Evolutionary conservation across 2,113 vertebrate species (phyloP).

Genomic region (Poecile atricapillus): DNA sequence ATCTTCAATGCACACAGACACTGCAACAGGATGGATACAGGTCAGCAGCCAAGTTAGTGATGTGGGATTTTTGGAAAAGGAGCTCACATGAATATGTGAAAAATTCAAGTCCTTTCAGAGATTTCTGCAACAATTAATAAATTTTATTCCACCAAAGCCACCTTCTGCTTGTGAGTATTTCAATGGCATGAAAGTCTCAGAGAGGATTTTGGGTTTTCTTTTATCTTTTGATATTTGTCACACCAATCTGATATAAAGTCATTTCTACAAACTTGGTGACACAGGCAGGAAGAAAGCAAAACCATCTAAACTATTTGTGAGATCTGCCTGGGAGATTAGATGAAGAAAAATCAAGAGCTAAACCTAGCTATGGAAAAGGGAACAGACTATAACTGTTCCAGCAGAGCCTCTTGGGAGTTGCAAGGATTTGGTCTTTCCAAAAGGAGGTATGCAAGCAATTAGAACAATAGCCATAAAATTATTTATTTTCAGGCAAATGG

Average conservation of each 20-base stretch:
- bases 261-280: neutral
- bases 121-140: neutral
- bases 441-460: neutral
- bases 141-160: neutral
- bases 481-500: neutral
- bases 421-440: neutral
- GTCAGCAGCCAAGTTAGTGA: neutral
- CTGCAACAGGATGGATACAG: rapidly evolving
- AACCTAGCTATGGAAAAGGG: neutral
- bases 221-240: neutral
- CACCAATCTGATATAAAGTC: neutral
- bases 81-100: neutral
- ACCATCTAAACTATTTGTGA: neutral
- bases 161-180: neutral
- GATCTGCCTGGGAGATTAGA: neutral
- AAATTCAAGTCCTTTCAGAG: neutral
- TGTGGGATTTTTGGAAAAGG: neutral
- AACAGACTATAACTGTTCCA: neutral
- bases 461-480: neutral
- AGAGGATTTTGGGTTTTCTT: neutral
- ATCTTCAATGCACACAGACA: neutral
- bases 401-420: neutral
- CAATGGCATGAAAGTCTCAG: neutral
- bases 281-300: neutral
- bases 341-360: neutral